A percentile compares a stretch with the other conserved stretches of the same genome.
phyloP scores from a whole-genome alignment of 2,797 vertebrate genomes.

The Cirrhinus mrigala region DNA sequence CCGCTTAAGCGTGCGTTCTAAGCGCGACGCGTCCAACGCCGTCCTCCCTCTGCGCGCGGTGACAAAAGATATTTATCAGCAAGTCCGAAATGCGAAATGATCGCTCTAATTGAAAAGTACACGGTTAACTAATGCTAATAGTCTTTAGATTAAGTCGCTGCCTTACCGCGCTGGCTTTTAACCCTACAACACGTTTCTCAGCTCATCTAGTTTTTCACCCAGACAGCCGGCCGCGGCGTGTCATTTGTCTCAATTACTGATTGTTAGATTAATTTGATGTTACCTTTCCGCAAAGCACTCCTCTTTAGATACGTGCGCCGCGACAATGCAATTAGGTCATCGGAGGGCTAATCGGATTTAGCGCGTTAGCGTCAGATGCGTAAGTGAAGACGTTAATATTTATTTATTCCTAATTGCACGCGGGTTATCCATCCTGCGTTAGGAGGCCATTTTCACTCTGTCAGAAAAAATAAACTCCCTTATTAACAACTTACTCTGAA shows the following conservation, averaged over 20 bases:
- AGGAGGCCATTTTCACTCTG: conserved; percentile 65
- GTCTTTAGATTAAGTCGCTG: conserved; percentile 65
- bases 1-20: conserved; percentile 15
- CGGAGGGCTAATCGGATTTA: conserved; percentile 62
- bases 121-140: conserved; percentile 67
- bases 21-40: conserved; percentile 9
- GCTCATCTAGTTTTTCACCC: conserved; percentile 64
- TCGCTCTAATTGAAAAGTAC: conserved; percentile 66
- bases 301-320: conserved; percentile 56
- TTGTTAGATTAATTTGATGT: conserved; percentile 66
- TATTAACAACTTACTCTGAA: conserved; percentile 68
- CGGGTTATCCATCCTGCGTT: conserved; percentile 64
- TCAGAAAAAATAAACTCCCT: conserved; percentile 66
- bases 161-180: conserved; percentile 60
- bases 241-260: conserved; percentile 72
- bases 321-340: conserved; percentile 63
- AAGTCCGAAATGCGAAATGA: conserved; percentile 58
- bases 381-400: conserved; percentile 68
- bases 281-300: conserved; percentile 57
- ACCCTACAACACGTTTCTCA: conserved; percentile 60
- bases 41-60: background rate
- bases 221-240: conserved; percentile 58
- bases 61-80: conserved; percentile 59
- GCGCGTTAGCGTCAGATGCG: conserved; percentile 59
- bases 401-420: conserved; percentile 67